phyloP scores from a whole-genome alignment of 2,888 invertebrate species.

The Miltochrista miniata region DNA sequence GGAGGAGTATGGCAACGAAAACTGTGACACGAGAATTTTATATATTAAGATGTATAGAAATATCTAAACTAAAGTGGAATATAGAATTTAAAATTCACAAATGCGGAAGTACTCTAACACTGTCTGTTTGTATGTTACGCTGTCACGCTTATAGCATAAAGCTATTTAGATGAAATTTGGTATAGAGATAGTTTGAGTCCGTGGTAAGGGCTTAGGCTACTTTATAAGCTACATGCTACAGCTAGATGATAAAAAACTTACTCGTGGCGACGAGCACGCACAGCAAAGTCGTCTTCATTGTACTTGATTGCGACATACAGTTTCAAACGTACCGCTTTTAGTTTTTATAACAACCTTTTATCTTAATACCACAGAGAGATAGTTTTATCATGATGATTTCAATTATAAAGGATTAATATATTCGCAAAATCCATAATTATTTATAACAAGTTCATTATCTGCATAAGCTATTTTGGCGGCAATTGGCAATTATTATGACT shows the following conservation, averaged over 20 bases:
- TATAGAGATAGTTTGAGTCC: no score
- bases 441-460: neutral
- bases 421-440: neutral
- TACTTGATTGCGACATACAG: neutral
- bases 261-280: slow-evolving; percentile 11
- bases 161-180: no score
- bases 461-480: neutral
- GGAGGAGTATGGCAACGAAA: no score
- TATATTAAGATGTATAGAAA: no score
- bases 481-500: neutral
- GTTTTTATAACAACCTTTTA: neutral
- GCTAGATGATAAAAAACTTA: neutral
- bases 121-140: no score
- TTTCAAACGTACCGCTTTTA: neutral
- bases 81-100: no score
- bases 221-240: no score
- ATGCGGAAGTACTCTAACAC: no score
- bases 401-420: neutral
- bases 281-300: slow-evolving; percentile 11
- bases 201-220: no score
- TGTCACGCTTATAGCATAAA: no score
- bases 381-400: neutral
- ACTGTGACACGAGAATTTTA: no score
- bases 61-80: no score
- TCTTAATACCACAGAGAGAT: neutral